These are phyloP conservation scores for Coenobita brevimanus DNA, from an alignment of 1,140 invertebrate species.

Conservation along the genomic window DNA sequence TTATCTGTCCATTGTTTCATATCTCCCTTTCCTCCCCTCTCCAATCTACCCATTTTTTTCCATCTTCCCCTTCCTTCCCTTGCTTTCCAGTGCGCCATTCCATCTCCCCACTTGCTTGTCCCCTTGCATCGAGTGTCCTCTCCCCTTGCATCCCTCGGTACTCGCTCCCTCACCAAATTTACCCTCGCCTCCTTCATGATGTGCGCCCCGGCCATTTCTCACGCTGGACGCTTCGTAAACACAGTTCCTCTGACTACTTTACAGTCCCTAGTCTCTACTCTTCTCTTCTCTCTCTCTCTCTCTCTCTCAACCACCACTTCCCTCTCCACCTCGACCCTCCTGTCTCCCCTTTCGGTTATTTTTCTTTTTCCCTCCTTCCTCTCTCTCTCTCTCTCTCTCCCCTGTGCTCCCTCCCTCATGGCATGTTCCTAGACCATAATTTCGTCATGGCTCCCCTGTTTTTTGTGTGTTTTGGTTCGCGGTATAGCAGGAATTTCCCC, in stretches of 20 bases:
- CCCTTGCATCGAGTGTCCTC: neutral
- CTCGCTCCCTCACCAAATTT: conserved; percentile 4
- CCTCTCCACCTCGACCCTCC: neutral
- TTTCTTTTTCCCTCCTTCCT: neutral
- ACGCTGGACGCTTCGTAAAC: conserved; percentile 25
- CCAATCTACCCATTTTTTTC: neutral
- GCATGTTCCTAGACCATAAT: conserved; percentile 40
- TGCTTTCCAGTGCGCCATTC: neutral
- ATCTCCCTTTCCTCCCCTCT: neutral
- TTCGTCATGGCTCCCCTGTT: conserved; percentile 4
- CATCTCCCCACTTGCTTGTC: neutral
- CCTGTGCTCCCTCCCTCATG: neutral
- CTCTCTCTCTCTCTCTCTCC: neutral
- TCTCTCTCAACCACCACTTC: neutral
- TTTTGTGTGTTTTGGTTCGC: neutral
- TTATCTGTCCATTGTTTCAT: neutral
- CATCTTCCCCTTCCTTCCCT: neutral
- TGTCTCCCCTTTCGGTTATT: neutral
- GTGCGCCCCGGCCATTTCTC: conserved; percentile 20
- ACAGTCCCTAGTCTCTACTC: conserved; percentile 3
- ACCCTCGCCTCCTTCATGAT: conserved; percentile 22
- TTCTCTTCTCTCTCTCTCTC: neutral
- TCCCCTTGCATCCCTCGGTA: neutral
- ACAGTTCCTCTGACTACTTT: neutral
- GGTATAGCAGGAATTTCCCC: too few relatives aligned